A percentile compares a stretch with the other conserved stretches of the same genome.
phyloP scores from a whole-genome alignment of 2,113 vertebrate genomes.

The Vicugna pacos region DNA sequence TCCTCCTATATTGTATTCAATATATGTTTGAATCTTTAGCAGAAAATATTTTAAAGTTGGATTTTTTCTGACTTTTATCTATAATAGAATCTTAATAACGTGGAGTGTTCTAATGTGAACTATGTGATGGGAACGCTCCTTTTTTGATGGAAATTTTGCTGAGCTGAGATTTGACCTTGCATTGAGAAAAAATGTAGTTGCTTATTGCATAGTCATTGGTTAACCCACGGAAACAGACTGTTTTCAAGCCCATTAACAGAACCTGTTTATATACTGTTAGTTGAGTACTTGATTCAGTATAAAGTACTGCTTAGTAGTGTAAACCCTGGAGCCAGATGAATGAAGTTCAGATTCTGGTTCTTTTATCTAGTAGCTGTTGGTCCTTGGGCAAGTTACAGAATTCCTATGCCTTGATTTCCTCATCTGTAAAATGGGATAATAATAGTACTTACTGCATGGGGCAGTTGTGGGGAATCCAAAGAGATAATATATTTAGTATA shows the following conservation, averaged over 20 bases:
- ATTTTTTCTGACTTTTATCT: slow-evolving; percentile 62
- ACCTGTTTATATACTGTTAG: not conserved
- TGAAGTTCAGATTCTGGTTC: not conserved
- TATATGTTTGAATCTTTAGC: slow-evolving; percentile 50
- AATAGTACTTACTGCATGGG: not conserved
- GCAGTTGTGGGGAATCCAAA: not conserved
- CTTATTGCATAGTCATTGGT: not conserved
- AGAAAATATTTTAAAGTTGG: slow-evolving; percentile 56
- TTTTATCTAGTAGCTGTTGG: not conserved
- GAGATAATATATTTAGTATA: not conserved
- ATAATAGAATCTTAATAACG: slow-evolving; percentile 67
- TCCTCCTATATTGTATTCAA: not conserved
- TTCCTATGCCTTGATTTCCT: not conserved
- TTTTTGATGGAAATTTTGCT: slow-evolving; percentile 48
- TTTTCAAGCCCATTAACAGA: slow-evolving; percentile 26
- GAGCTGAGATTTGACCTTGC: slow-evolving; percentile 48
- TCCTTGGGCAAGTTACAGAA: not conserved
- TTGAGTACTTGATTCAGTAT: not conserved
- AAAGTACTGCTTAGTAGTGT: not conserved
- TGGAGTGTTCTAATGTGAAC: not conserved
- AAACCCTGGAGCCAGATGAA: not conserved
- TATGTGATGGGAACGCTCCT: not conserved
- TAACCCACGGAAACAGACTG: not conserved
- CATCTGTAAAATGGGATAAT: not conserved
- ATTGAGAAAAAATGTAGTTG: slow-evolving; percentile 23